phyloP scores from a whole-genome alignment of 2,113 vertebrate genomes.

The Pachycephala philippinensis region DNA sequence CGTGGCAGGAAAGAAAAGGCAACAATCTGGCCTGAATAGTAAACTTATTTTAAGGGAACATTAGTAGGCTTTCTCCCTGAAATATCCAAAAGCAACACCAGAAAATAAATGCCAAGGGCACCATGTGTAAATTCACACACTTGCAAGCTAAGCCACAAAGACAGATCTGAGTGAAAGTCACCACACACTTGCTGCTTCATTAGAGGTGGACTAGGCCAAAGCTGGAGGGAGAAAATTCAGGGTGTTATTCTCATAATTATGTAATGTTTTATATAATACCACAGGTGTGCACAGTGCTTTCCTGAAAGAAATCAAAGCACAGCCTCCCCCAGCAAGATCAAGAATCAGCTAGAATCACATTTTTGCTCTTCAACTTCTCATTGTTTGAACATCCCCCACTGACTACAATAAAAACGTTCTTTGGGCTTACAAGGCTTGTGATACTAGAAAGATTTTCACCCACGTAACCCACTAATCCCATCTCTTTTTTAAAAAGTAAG shows the following conservation, averaged over 20 bases:
- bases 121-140: not conserved
- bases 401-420: not conserved
- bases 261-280: constrained; percentile 18
- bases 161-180: not conserved
- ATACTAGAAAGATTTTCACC: constrained; percentile 27
- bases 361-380: constrained; percentile 17
- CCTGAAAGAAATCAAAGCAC: constrained; percentile 25
- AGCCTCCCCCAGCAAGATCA: constrained; percentile 15
- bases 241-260: not conserved
- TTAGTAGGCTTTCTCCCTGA: not conserved
- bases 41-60: not conserved
- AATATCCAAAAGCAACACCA: not conserved
- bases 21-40: not conserved
- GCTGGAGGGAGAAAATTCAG: not conserved
- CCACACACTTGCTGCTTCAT: not conserved
- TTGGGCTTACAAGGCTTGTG: not conserved
- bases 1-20: not conserved
- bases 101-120: not conserved
- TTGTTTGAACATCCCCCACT: constrained; percentile 13
- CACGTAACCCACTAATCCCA: not conserved
- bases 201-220: not conserved
- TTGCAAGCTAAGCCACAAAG: not conserved
- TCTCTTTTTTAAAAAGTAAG: not conserved
- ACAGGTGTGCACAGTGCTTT: constrained; percentile 1
- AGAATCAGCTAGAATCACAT: not conserved